Base-by-base conservation (phyloP, 2,888 invertebrate species). In the Pollenia labialis region DNA sequence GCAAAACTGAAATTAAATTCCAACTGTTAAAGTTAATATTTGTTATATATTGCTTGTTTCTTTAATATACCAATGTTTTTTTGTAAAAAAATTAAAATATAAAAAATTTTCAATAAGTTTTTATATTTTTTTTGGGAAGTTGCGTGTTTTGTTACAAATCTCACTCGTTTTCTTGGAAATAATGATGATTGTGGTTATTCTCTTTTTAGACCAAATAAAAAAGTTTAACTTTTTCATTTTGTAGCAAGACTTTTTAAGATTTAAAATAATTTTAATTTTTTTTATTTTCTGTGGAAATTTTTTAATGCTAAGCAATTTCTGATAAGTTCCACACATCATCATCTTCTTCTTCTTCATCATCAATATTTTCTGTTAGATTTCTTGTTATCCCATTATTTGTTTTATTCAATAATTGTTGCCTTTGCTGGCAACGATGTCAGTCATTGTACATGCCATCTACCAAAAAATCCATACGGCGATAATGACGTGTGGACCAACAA, bases 371-470 rank as follows among this genome's bases (percentile, higher is more conserved):
- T 60, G 23, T 60, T 44, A 58, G 72, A 14, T 72, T 32, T 48
- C 48, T 40, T 16, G 32, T 69, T 18, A 84, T 74, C 52, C 62
- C 81, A 60, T 81, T 81, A 69, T 54, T 81, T 40, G 52, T 81
- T 56, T 54, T 72, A 54, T 74, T 44, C 50, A 84, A 50, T 46
- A 86, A 54, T 14, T 85, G 85, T 69, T 84, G 80, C 56, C 76
- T 62, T 72, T 72, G 76, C 32, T 72, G 75, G 48, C 32, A 69
- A 42, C 68, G 76, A 64, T 83, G 93, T 93, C 92, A 97, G 91
- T 97, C 97, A 94, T 97, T 97, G 91, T 97, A 97, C 96, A 97
- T 97, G 90, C 97, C 97, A 93, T 97, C 97, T 80, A 97, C 96
- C 14, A 97, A 94, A 91, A 97, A 97, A 93, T 97, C 97, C 97